A percentile compares a stretch with the other conserved stretches of the same genome.
phyloP scores from a whole-genome alignment of 1,140 invertebrate genomes.

The Pomacea maculata region DNA sequence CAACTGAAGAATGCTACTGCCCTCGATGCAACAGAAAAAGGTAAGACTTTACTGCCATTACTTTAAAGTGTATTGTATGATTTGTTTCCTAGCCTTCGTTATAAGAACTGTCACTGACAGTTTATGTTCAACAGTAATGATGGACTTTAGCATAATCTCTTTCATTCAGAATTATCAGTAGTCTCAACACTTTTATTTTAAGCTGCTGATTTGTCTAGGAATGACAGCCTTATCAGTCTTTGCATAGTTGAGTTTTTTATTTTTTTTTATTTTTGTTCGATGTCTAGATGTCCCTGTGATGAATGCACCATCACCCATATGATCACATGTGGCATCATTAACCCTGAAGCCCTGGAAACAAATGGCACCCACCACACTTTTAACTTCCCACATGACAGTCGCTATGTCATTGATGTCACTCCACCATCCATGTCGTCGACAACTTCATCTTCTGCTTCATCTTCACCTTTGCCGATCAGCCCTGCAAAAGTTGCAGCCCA shows the following conservation, averaged over 20 bases:
- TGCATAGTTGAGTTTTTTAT: background rate
- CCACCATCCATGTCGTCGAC: constrained; percentile 64
- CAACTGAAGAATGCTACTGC: constrained; percentile 54
- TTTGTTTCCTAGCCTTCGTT: too few relatives aligned
- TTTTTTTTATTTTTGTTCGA: background rate
- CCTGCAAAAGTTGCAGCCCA: constrained; percentile 7
- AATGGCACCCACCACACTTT: constrained; percentile 35
- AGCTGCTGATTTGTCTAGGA: background rate
- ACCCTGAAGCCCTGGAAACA: constrained; percentile 54
- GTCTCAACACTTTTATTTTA: background rate
- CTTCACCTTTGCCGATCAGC: constrained; percentile 13
- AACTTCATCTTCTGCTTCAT: constrained; percentile 36
- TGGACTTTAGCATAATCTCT: too few relatives aligned
- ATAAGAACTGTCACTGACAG: too few relatives aligned
- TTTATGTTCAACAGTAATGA: too few relatives aligned
- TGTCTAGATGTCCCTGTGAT: constrained; percentile 64
- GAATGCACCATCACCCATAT: constrained; percentile 65
- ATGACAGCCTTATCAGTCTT: background rate
- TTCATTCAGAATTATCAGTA: too few relatives aligned
- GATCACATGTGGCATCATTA: constrained; percentile 65
- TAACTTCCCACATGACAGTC: constrained; percentile 55
- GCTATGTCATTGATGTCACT: constrained; percentile 58
- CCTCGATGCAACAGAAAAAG: constrained; percentile 61
- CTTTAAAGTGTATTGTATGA: too few relatives aligned
- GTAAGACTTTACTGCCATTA: constrained; percentile 27